Evolutionary conservation across 2,888 invertebrate genomes (phyloP).

Genomic region (Lottia gigantea): DNA sequence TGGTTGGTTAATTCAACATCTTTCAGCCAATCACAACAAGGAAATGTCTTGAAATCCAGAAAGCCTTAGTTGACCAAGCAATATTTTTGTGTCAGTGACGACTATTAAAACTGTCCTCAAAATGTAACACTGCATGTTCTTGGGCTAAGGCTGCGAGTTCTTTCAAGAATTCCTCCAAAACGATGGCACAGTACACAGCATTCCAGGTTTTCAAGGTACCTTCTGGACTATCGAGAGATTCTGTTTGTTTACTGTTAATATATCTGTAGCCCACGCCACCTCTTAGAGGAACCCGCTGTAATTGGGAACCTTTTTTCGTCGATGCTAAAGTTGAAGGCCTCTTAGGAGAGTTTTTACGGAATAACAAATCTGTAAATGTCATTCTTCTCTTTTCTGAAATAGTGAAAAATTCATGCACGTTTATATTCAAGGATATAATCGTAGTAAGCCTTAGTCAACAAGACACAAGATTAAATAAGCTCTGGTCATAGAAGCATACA

Average conservation of each 20-base stretch:
- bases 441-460: no score
- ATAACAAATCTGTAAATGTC: conserved; percentile 53
- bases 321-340: conserved; percentile 17
- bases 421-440: not conserved
- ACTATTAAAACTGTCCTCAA: conserved; percentile 45
- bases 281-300: conserved; percentile 44
- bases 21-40: no score
- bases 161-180: conserved; percentile 95
- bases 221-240: conserved; percentile 31
- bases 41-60: no score
- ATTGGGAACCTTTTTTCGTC: conserved; percentile 27
- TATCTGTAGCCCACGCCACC: conserved; percentile 49
- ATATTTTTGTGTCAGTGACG: conserved; percentile 10
- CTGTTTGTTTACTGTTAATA: conserved; percentile 42
- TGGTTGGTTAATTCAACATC: no score
- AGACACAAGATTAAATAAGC: no score
- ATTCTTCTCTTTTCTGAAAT: conserved; percentile 51
- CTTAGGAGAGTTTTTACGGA: conserved; percentile 40
- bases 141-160: conserved; percentile 93
- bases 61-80: no score
- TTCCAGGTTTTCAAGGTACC: conserved; percentile 66
- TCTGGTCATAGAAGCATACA: no score
- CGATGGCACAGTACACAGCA: conserved; percentile 82
- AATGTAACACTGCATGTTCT: conserved; percentile 79
- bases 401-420: conserved; percentile 15